Evolutionary conservation across 2,888 invertebrate species (phyloP).

Genomic region (Plagodis dolabraria): DNA sequence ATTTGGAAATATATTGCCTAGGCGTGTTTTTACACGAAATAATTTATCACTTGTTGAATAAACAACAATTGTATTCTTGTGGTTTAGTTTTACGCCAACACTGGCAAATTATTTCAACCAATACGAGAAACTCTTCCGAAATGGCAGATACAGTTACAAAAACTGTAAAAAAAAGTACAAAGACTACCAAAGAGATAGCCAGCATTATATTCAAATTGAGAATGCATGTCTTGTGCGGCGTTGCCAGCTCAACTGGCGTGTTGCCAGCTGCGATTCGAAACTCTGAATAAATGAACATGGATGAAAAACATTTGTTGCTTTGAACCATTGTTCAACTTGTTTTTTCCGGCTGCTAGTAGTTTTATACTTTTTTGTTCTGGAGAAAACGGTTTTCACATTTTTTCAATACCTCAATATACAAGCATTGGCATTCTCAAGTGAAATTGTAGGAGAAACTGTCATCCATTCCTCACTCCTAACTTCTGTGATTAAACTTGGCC

Average conservation of each 20-base stretch:
- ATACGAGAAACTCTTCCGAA: too few species aligned
- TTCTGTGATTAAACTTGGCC: too few species aligned
- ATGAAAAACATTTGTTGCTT: constrained; percentile 61
- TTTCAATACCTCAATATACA: constrained; percentile 18
- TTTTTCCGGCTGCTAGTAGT: constrained; percentile 11
- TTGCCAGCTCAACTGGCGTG: constrained; percentile 49
- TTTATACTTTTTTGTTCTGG: constrained; percentile 7
- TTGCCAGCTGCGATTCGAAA: constrained; percentile 43
- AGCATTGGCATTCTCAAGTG: not conserved
- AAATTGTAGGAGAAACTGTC: too few species aligned
- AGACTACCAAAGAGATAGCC: constrained; percentile 5
- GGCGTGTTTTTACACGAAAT: too few species aligned
- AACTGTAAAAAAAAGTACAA: constrained; percentile 1
- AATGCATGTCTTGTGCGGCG: constrained; percentile 40
- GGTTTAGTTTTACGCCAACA: too few species aligned
- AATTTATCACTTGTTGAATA: too few species aligned
- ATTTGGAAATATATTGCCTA: too few species aligned
- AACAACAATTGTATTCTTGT: too few species aligned
- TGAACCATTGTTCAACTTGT: constrained; percentile 43
- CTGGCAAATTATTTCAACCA: too few species aligned
- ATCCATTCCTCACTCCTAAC: too few species aligned
- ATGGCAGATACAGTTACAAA: constrained; percentile 1
- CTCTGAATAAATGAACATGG: constrained; percentile 61
- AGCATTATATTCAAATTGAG: constrained; percentile 43
- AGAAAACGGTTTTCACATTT: constrained; percentile 8